Evolutionary conservation across 2,797 vertebrate species (phyloP), one percentile per base, ranked within the genome.

Genomic region (Gymnocypris eckloni): DNA sequence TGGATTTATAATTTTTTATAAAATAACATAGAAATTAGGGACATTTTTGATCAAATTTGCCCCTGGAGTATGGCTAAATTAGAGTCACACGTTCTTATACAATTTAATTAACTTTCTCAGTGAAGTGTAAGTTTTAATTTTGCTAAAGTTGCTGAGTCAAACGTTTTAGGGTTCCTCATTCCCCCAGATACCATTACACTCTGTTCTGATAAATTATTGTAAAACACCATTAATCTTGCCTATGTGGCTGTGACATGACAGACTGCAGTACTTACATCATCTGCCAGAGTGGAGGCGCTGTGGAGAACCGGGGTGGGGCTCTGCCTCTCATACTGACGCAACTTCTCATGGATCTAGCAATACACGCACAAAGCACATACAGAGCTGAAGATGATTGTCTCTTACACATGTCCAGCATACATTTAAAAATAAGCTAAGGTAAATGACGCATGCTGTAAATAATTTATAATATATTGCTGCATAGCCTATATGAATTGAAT

Each of bases 321-420:
- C 89, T 98, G 98, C 41, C 95, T 95, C 93, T 98, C 97, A 2
- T 98, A 99, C 91, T 97, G 97, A 88, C 96, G 96, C 89, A 99
- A 94, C 76, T 97, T 98, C 93, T 99, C 98, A 0, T 99, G 98
- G 89, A 99, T 99, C 98, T 99, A 79, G 64, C 37, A 84, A 66
- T 39, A 84, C n/a, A 33, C 0, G 18, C 5, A 79, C 37, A 79
- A 71, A 45, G 3, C 12, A 33, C 66, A 85, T 6, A 20, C 4
- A 33, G 37, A 72, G 18, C 6, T 50, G 18, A 6, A 79, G 15
- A 16, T 16, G 37, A 20, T 10, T 72, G 45, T n/a, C 6, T 59
- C 18, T n/a, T n/a, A 71, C 61, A 33, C 71, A 83, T 18, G 48
- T 50, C 37, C 50, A 67, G 50, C 59, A 61, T 45, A 86, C 39